These are phyloP conservation scores for Amazonetta brasiliensis DNA, from an alignment of 2,797 vertebrate genomes.

Conservation along the genomic window DNA sequence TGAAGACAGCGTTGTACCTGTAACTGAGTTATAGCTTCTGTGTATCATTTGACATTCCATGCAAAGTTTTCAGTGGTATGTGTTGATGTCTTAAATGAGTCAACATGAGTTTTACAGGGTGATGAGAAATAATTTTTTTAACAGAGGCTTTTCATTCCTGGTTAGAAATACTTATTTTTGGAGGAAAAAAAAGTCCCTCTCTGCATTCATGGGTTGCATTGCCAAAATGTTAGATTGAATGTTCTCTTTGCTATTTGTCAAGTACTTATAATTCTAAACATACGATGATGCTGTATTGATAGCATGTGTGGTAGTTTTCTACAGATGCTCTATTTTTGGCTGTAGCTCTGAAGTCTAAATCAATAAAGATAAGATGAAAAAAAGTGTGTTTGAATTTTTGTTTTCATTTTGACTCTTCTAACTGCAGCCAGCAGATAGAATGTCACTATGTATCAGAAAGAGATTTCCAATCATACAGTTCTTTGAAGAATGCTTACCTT, in stretches of 20 bases:
- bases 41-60: not conserved
- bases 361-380: conserved; percentile 70
- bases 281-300: conserved; percentile 44
- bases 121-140: not conserved
- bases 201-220: not conserved
- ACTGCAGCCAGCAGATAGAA: conserved; percentile 55
- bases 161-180: not conserved
- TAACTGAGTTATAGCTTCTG: conserved; percentile 12
- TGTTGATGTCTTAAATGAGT: not conserved
- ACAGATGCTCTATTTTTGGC: conserved; percentile 71
- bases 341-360: conserved; percentile 69
- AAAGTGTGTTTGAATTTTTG: conserved; percentile 51
- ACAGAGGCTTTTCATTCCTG: not conserved
- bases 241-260: conserved; percentile 34
- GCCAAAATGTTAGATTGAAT: conserved; percentile 40
- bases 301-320: conserved; percentile 66
- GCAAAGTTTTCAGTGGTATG: not conserved
- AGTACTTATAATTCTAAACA: conserved; percentile 57
- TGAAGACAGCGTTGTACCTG: conserved; percentile 71
- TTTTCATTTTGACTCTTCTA: conserved; percentile 49
- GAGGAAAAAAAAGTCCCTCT: not conserved
- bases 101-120: not conserved
- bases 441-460: conserved; percentile 62
- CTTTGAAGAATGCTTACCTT: conserved; percentile 74
- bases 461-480: conserved; percentile 65